phyloP scores from a whole-genome alignment of 2,113 vertebrate species.

The Sylvilagus bachmani region DNA sequence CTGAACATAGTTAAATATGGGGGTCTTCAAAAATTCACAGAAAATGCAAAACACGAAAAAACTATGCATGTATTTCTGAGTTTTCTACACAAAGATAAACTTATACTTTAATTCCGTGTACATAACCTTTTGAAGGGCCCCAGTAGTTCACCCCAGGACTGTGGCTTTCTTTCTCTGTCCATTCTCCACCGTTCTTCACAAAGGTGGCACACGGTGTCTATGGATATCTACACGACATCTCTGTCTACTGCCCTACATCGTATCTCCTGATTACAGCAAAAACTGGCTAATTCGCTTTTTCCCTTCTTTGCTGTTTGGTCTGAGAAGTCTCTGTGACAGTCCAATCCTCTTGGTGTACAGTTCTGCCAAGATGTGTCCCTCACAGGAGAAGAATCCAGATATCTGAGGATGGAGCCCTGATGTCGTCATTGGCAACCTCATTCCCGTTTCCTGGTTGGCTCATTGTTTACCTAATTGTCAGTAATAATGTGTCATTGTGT shows the following conservation, averaged over 20 bases:
- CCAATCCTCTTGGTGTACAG: background rate
- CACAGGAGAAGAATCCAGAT: slow-evolving; percentile 59
- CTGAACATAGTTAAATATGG: background rate
- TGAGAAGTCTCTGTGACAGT: background rate
- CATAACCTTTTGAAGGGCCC: no score
- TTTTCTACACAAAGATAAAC: no score
- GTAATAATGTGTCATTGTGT: slow-evolving; percentile 83
- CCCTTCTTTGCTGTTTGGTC: background rate
- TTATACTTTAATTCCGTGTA: no score
- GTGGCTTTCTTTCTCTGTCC: no score
- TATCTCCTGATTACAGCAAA: background rate
- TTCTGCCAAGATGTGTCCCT: slow-evolving; percentile 58
- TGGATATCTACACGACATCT: background rate
- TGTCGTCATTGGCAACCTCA: slow-evolving; percentile 68
- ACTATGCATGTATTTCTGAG: no score
- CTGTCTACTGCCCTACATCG: background rate
- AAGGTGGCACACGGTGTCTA: background rate
- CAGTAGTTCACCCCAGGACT: background rate
- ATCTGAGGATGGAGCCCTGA: slow-evolving; percentile 58
- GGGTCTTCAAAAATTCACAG: no score
- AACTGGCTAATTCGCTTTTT: background rate
- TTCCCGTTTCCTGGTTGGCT: slow-evolving; percentile 77
- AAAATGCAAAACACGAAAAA: no score
- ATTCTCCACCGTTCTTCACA: background rate
- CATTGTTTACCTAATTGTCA: slow-evolving; percentile 82